A percentile compares a stretch with the other conserved stretches of the same genome.
Evolutionary conservation across 2,888 invertebrate genomes (phyloP).

Genomic region (Leptinotarsa rubiginosa): DNA sequence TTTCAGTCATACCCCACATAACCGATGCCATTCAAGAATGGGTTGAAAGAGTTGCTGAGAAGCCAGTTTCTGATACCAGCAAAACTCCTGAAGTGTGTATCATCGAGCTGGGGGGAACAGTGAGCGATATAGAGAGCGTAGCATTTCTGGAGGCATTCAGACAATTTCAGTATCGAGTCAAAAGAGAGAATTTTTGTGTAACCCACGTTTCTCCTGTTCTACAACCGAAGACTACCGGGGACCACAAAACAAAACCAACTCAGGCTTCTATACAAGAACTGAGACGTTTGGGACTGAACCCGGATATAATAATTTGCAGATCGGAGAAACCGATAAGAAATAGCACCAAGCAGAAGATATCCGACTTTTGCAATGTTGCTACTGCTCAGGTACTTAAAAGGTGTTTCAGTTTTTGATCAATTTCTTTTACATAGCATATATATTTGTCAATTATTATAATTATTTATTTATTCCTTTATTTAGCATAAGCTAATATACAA

Average conservation of each 20-base stretch:
- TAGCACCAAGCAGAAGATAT: slow-evolving; percentile 91
- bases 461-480: too few relatives aligned
- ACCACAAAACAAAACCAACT: slow-evolving; percentile 98
- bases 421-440: too few relatives aligned
- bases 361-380: slow-evolving; percentile 95
- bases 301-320: slow-evolving; percentile 94
- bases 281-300: slow-evolving; percentile 90
- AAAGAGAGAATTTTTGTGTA: slow-evolving; percentile 92
- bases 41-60: slow-evolving; percentile 92
- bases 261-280: slow-evolving; percentile 96
- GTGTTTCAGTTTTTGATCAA: neutral
- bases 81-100: slow-evolving; percentile 84
- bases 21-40: slow-evolving; percentile 99
- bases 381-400: slow-evolving; percentile 80
- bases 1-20: slow-evolving; percentile 94
- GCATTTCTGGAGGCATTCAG: slow-evolving; percentile 98
- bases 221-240: slow-evolving; percentile 90
- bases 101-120: slow-evolving; percentile 95
- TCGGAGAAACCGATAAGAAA: slow-evolving; percentile 89
- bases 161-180: slow-evolving; percentile 95
- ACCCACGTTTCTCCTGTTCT: slow-evolving; percentile 98
- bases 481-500: too few relatives aligned
- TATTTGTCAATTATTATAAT: too few relatives aligned
- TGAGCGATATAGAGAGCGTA: slow-evolving; percentile 99
- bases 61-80: slow-evolving; percentile 81